These are phyloP conservation scores for Tapirus terrestris DNA, from an alignment of 2,113 vertebrate species.

Conservation along the genomic window DNA sequence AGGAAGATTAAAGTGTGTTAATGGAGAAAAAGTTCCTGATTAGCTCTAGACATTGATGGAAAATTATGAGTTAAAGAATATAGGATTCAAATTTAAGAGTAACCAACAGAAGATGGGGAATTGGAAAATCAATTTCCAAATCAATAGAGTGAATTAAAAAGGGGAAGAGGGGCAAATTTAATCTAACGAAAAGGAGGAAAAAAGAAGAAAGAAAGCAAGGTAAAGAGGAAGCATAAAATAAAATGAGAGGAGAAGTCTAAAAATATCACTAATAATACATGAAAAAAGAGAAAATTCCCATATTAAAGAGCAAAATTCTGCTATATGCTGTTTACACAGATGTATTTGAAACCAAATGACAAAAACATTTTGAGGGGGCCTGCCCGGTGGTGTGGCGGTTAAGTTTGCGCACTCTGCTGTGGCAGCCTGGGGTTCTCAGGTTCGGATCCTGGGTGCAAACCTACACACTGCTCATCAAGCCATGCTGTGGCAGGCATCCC, in stretches of 20 bases:
- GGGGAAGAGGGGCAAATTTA: not conserved
- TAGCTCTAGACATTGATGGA: not conserved
- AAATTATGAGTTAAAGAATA: not conserved
- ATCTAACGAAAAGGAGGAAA: not conserved
- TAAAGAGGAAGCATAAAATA: constrained; percentile 27
- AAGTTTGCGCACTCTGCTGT: no score
- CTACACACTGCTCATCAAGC: no score
- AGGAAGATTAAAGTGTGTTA: not conserved
- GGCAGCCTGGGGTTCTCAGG: no score
- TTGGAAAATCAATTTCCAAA: not conserved
- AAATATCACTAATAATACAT: not conserved
- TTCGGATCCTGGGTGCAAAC: no score
- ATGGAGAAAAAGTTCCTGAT: not conserved
- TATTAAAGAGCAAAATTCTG: not conserved
- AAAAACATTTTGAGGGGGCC: not conserved
- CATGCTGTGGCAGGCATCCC: no score
- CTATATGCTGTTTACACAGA: not conserved
- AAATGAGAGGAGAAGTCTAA: not conserved
- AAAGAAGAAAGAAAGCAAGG: not conserved
- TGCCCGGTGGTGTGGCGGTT: no score
- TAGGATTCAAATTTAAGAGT: not conserved
- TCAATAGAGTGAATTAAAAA: not conserved
- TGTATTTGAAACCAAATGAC: not conserved
- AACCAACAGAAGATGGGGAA: not conserved
- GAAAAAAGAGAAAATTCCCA: not conserved